phyloP scores from a whole-genome alignment of 2,888 invertebrate genomes.

The Xestobium rufovillosum region DNA sequence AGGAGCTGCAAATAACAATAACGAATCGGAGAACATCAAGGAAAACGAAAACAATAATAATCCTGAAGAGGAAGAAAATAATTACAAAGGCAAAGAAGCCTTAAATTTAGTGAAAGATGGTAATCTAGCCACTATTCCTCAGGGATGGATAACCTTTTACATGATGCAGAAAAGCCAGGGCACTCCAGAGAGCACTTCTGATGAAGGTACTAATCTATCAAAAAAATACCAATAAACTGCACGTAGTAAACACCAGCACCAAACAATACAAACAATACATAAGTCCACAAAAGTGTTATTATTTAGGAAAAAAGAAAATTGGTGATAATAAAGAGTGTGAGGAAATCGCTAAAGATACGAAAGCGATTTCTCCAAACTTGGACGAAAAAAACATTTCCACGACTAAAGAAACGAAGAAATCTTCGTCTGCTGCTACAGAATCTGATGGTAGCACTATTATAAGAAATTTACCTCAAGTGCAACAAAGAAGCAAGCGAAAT shows the following conservation, averaged over 20 bases:
- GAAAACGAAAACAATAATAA: conserved; percentile 8
- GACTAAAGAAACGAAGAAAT: conserved; percentile 11
- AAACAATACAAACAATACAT: conserved; percentile 11
- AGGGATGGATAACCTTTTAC: conserved; percentile 46
- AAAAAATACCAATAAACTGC: conserved; percentile 31
- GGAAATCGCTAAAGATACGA: conserved; percentile 3
- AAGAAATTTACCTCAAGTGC: too few relatives aligned
- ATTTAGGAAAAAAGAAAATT: conserved; percentile 33
- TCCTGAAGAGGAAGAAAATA: conserved; percentile 3
- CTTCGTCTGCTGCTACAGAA: too few relatives aligned
- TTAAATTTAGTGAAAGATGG: conserved; percentile 24
- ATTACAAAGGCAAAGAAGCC: conserved; percentile 26
- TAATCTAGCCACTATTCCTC: conserved; percentile 33
- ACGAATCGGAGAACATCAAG: conserved; percentile 18
- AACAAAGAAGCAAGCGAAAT: too few relatives aligned
- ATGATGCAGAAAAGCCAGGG: conserved; percentile 37
- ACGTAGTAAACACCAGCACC: conserved; percentile 27
- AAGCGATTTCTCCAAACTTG: conserved; percentile 4
- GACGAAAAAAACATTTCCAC: too few relatives aligned
- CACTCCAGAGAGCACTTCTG: conserved; percentile 37
- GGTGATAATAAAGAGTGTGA: conserved; percentile 9
- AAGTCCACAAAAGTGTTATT: conserved; percentile 21
- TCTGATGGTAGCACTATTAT: too few relatives aligned
- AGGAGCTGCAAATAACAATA: conserved; percentile 17
- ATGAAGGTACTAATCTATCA: conserved; percentile 40